Conservation (phyloP, 2,113 vertebrate species). For the Blennius ocellaris region DNA sequence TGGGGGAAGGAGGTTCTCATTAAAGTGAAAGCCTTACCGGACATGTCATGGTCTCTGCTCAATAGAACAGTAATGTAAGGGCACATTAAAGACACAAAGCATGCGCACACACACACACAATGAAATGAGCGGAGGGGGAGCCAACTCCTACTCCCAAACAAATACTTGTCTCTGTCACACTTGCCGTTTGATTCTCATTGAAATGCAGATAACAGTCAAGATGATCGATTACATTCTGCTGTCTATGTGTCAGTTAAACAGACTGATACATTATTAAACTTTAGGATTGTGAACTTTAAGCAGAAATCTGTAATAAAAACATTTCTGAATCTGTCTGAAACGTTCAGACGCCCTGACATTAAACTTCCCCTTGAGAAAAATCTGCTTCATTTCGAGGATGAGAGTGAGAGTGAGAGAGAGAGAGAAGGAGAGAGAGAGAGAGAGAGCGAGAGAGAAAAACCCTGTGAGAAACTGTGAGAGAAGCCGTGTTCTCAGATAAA, state of each 20-base stretch:
- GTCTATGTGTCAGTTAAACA: background rate
- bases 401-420: too few relatives aligned
- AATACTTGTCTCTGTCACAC: background rate
- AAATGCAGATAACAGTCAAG: background rate
- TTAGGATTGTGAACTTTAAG: too few relatives aligned
- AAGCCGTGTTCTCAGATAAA: slow-evolving; percentile 19
- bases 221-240: background rate
- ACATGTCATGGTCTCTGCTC: slow-evolving; percentile 21
- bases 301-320: too few relatives aligned
- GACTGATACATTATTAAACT: too few relatives aligned
- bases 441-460: too few relatives aligned
- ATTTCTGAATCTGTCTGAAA: too few relatives aligned
- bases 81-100: slow-evolving; percentile 29
- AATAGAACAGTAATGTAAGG: slow-evolving; percentile 36
- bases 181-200: background rate
- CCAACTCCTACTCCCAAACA: background rate
- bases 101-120: too few relatives aligned
- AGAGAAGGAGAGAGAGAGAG: too few relatives aligned
- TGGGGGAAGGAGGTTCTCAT: slow-evolving; percentile 22
- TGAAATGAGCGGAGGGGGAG: too few relatives aligned
- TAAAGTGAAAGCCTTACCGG: slow-evolving; percentile 54
- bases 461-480: slow-evolving; percentile 6
- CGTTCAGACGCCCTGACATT: too few relatives aligned
- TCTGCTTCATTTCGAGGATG: too few relatives aligned
- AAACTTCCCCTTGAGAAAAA: too few relatives aligned